phyloP scores from a whole-genome alignment of 2,113 vertebrate genomes.

The Proterorhinus semilunaris region DNA sequence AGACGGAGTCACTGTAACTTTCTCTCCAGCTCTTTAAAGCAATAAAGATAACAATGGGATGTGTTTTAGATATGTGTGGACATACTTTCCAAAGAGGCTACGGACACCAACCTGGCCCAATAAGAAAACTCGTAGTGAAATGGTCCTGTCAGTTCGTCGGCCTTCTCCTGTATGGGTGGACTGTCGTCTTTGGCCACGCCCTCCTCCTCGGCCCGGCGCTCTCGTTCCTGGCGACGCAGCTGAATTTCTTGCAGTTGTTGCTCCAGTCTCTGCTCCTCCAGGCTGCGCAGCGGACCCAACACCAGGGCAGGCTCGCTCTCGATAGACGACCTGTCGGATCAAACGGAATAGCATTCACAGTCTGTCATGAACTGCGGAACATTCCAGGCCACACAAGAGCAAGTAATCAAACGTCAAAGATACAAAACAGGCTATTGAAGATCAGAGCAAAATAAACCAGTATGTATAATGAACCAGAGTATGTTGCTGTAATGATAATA shows the following conservation, averaged over 20 bases:
- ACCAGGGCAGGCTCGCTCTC: conserved; percentile 97
- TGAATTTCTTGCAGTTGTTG: conserved; percentile 93
- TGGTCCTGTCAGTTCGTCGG: conserved; percentile 87
- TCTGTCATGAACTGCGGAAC: neutral
- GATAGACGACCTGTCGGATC: conserved; percentile 85
- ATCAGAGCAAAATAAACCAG: too few species aligned
- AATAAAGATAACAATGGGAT: neutral
- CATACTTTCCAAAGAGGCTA: neutral
- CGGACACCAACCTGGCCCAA: conserved; percentile 86
- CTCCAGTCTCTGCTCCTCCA: conserved; percentile 86
- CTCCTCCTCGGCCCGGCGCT: conserved; percentile 77
- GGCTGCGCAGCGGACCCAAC: conserved; percentile 88
- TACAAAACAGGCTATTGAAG: too few species aligned
- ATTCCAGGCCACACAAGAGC: neutral
- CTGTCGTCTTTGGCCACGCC: conserved; percentile 71
- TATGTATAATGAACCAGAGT: too few species aligned
- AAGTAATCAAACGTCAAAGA: neutral
- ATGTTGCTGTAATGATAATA: too few species aligned
- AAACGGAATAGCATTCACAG: neutral
- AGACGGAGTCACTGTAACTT: conserved; percentile 91
- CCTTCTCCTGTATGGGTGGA: conserved; percentile 86
- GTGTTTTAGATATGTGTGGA: neutral
- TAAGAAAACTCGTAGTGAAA: conserved; percentile 96
- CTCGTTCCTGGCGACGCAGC: conserved; percentile 85
- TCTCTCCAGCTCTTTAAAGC: conserved; percentile 88